Conservation (phyloP, 2,113 vertebrate species). For the Prunella fulvescens region DNA sequence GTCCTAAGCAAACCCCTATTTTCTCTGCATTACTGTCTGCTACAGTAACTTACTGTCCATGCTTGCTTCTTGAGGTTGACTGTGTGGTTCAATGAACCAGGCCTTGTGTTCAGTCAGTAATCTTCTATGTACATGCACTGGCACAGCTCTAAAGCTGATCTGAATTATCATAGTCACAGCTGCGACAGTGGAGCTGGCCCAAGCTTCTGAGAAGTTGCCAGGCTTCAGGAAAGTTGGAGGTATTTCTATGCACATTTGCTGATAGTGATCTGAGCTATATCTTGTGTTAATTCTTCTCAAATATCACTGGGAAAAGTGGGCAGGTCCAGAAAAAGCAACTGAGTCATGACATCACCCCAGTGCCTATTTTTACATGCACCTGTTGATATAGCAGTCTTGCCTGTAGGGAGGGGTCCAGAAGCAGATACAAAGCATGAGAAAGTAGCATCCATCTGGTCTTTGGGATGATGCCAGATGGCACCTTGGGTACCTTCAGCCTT, state of each 20-base stretch:
- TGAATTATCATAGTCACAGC: not conserved
- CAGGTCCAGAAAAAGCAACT: not conserved
- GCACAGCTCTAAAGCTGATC: not conserved
- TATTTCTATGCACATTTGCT: not conserved
- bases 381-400: not conserved
- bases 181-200: not conserved
- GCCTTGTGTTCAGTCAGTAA: not conserved
- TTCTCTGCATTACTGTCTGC: not conserved
- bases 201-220: not conserved
- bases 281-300: not conserved
- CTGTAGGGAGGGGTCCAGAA: not conserved
- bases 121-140: not conserved
- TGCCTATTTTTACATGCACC: not conserved
- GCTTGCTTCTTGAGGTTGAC: not conserved
- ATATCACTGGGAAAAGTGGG: not conserved
- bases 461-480: not conserved
- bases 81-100: not conserved
- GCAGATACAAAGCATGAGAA: not conserved
- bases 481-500: not conserved
- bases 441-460: not conserved
- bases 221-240: not conserved
- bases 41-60: not conserved
- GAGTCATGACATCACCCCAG: not conserved
- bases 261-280: not conserved
- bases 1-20: not conserved